Conservation (phyloP, 2,888 invertebrate species). For the Galerucella nymphaeae region DNA sequence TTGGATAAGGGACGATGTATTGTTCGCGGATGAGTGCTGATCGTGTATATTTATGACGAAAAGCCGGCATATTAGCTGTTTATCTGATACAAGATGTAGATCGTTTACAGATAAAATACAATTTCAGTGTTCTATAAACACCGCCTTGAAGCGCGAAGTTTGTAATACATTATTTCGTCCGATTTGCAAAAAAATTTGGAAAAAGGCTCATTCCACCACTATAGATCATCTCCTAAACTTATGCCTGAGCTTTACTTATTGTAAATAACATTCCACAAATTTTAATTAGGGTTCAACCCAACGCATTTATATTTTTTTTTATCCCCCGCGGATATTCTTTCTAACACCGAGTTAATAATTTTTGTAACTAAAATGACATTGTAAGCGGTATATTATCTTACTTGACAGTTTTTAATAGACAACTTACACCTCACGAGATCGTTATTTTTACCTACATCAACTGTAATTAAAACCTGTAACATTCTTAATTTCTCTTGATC, state of each 20-base stretch:
- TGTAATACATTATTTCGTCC: no score
- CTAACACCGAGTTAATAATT: constrained; percentile 21
- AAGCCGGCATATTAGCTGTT: no score
- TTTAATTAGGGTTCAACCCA: constrained; percentile 8
- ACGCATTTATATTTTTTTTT: constrained; percentile 39
- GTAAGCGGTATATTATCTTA: constrained; percentile 26
- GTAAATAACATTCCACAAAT: neutral
- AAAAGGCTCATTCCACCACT: no score
- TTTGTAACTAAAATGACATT: constrained; percentile 22
- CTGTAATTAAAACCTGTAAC: constrained; percentile 40
- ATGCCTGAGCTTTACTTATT: neutral
- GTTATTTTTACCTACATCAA: constrained; percentile 32
- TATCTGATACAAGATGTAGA: no score
- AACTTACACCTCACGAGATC: constrained; percentile 24
- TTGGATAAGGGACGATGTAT: no score
- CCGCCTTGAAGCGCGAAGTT: no score
- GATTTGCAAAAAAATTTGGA: no score
- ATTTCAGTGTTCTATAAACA: no score
- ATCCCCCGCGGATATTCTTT: neutral
- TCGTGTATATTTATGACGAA: no score
- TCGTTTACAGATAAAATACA: no score
- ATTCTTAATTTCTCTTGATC: constrained; percentile 39
- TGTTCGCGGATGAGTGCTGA: no score
- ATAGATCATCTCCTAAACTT: no score
- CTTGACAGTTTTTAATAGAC: constrained; percentile 32